Conservation (phyloP, 2,888 invertebrate species). For the Carabus problematicus region DNA sequence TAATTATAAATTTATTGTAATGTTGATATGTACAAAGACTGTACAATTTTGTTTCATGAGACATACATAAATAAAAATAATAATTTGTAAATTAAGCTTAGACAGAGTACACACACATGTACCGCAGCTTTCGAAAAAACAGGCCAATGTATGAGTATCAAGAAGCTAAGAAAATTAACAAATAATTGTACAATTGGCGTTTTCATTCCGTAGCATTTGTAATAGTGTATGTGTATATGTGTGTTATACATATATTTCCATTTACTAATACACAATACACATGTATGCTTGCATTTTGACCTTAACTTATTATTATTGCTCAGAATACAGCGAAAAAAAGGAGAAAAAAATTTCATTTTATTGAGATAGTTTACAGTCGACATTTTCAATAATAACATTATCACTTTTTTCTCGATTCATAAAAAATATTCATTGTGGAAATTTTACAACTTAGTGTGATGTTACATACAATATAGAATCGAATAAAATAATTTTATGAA, state of each 20-base stretch:
- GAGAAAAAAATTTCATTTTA: too few relatives aligned
- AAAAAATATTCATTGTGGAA: too few relatives aligned
- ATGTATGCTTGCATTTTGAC: slow-evolving; percentile 1
- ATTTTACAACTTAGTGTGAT: too few relatives aligned
- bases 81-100: slow-evolving; percentile 4
- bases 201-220: too few relatives aligned
- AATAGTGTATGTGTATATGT: neutral
- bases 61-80: slow-evolving; percentile 26
- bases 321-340: slow-evolving; percentile 6
- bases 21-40: slow-evolving; percentile 42
- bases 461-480: too few relatives aligned
- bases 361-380: too few relatives aligned
- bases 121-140: slow-evolving; percentile 7
- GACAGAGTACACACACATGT: neutral
- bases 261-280: slow-evolving; percentile 3
- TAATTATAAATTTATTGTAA: slow-evolving; percentile 43
- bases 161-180: slow-evolving; percentile 8
- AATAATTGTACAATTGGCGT: too few relatives aligned
- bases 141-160: slow-evolving; percentile 1
- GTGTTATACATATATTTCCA: neutral
- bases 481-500: too few relatives aligned
- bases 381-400: too few relatives aligned
- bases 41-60: slow-evolving; percentile 37
- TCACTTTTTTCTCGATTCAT: too few relatives aligned
- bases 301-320: slow-evolving; percentile 15